A percentile compares a stretch with the other conserved stretches of the same genome.
Conservation (phyloP, 2,888 invertebrate species). For the Argyresthia goedartella region DNA sequence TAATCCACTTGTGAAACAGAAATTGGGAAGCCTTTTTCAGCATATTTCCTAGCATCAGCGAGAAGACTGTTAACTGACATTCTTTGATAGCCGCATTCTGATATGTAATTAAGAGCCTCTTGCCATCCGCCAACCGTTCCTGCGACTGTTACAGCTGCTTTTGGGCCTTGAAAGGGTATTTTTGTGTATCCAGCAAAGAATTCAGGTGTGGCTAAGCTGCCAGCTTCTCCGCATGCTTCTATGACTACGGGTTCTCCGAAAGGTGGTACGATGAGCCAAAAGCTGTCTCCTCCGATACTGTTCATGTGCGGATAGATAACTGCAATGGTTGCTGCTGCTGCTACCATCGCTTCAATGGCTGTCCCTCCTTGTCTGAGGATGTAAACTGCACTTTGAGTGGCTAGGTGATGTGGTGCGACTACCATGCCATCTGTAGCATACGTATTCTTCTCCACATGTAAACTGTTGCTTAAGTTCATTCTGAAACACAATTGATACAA, state of each 20-base stretch:
- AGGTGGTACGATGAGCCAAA: conserved; percentile 56
- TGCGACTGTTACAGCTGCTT: conserved; percentile 47
- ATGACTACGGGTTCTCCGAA: conserved; percentile 44
- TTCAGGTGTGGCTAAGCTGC: conserved; percentile 38
- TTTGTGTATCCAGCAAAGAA: conserved; percentile 29
- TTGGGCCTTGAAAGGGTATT: conserved; percentile 43
- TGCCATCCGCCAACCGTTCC: conserved; percentile 57
- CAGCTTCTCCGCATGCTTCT: conserved; percentile 51
- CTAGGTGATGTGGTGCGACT: conserved; percentile 55
- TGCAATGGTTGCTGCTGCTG: conserved; percentile 53
- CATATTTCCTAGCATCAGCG: conserved; percentile 47
- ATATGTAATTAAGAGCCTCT: conserved; percentile 47
- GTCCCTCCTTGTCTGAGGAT: conserved; percentile 52
- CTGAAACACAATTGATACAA: not conserved
- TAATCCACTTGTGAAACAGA: conserved; percentile 10
- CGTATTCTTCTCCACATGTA: conserved; percentile 29
- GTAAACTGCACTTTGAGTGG: conserved; percentile 46
- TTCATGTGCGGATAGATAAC: conserved; percentile 61
- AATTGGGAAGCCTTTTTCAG: conserved; percentile 44
- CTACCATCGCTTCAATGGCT: conserved; percentile 53
- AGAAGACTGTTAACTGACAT: conserved; percentile 34
- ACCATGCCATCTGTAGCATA: conserved; percentile 45
- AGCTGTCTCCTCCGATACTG: conserved; percentile 51
- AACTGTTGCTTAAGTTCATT: not conserved
- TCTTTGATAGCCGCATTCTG: conserved; percentile 44